Evolutionary conservation across 53 echinoderm and acorn worm genomes (phyloP).

Genomic region (Paracentrotus lividus): DNA sequence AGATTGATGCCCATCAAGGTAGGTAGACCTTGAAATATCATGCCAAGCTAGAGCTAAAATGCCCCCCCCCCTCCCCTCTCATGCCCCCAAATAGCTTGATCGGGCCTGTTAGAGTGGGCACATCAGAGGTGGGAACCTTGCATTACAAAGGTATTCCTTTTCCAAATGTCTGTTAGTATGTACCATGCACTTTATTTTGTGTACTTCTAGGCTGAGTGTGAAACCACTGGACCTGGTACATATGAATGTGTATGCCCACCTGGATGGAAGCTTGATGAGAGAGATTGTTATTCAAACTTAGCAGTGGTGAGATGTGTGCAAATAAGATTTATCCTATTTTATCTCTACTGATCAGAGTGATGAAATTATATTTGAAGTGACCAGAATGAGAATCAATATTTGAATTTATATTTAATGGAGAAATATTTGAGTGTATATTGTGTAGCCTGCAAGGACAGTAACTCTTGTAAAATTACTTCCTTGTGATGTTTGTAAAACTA

Average conservation of each 20-base stretch:
- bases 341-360: neutral
- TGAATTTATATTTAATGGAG: neutral
- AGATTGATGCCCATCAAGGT: too few species aligned
- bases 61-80: too few species aligned
- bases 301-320: slow-evolving; percentile 74
- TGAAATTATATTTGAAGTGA: too few species aligned
- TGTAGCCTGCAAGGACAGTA: neutral
- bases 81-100: too few species aligned
- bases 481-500: too few species aligned
- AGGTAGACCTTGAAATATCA: too few species aligned
- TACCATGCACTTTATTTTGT: neutral
- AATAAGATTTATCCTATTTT: neutral
- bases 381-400: neutral
- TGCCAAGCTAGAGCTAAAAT: too few species aligned
- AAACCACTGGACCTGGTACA: slow-evolving; percentile 75
- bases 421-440: neutral
- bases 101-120: too few species aligned
- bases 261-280: slow-evolving; percentile 72
- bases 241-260: slow-evolving; percentile 75
- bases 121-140: too few species aligned
- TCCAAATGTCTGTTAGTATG: neutral
- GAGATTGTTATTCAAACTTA: slow-evolving; percentile 76
- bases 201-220: slow-evolving; percentile 76
- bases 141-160: too few species aligned
- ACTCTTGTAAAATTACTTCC: neutral